Conservation (phyloP, 2,113 vertebrate genomes). For the Pao palembangensis region DNA sequence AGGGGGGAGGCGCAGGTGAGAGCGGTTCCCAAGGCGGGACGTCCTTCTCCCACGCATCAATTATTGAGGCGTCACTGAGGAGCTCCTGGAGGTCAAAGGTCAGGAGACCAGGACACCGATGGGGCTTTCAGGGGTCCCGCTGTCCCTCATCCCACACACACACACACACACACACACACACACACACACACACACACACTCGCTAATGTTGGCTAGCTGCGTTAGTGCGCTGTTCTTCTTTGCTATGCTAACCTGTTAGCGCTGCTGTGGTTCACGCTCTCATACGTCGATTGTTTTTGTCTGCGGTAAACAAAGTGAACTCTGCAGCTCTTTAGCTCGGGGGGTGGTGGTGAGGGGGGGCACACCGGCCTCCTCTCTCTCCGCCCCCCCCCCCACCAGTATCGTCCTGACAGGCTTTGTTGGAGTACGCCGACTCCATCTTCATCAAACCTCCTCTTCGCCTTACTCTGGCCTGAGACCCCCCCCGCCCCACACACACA, state of each 20-base stretch:
- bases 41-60: slow-evolving; percentile 67
- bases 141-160: slow-evolving; percentile 20
- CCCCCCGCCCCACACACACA: not conserved
- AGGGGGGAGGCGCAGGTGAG: slow-evolving; percentile 44
- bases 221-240: too few species aligned
- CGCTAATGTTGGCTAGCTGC: not conserved
- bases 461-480: slow-evolving; percentile 13
- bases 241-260: too few species aligned
- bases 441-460: slow-evolving; percentile 10
- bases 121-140: slow-evolving; percentile 50
- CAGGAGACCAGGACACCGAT: slow-evolving; percentile 51
- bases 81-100: slow-evolving; percentile 68
- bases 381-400: too few species aligned
- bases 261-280: too few species aligned
- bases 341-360: too few species aligned
- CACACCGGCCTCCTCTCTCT: too few species aligned
- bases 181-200: slow-evolving; percentile 8
- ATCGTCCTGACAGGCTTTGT: too few species aligned
- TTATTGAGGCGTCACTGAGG: slow-evolving; percentile 68
- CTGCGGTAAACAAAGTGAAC: too few species aligned
- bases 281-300: too few species aligned
- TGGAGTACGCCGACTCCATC: too few species aligned
- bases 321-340: too few species aligned
- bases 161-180: slow-evolving; percentile 10
- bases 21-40: slow-evolving; percentile 53